These are phyloP conservation scores for Alcis repandata DNA, from an alignment of 2,888 invertebrate genomes.

Conservation along the genomic window DNA sequence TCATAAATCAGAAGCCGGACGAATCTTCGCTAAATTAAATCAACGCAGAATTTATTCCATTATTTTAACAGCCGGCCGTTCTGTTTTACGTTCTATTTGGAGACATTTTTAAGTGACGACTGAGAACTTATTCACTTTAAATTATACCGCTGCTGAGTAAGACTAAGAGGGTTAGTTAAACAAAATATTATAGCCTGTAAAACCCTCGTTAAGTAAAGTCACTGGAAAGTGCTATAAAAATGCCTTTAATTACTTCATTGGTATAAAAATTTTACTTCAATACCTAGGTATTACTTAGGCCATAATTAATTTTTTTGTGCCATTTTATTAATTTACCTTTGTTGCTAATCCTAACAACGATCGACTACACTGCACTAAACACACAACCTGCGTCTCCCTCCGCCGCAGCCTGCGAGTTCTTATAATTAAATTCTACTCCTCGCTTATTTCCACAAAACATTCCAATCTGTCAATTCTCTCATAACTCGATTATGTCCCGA, in stretches of 20 bases:
- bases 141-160: background rate
- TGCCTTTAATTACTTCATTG: background rate
- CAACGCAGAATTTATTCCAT: conserved; percentile 30
- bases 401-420: conserved; percentile 12
- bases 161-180: conserved; percentile 3
- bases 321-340: background rate
- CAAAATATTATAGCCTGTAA: conserved; percentile 1
- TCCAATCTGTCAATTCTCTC: conserved; percentile 40
- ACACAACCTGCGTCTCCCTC: background rate
- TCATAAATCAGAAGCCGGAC: conserved; percentile 36
- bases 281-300: background rate
- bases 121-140: conserved; percentile 5
- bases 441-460: conserved; percentile 38
- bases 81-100: conserved; percentile 21
- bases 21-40: conserved; percentile 33
- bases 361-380: background rate
- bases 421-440: conserved; percentile 30
- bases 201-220: background rate
- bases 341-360: background rate
- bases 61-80: conserved; percentile 22
- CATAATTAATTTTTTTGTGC: too few relatives aligned
- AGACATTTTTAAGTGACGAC: conserved; percentile 4
- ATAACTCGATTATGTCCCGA: conserved; percentile 39
- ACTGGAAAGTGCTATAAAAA: background rate
- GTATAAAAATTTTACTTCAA: background rate